Evolutionary conservation across 1,140 invertebrate species (phyloP).

Genomic region (Procambarus clarkii): DNA sequence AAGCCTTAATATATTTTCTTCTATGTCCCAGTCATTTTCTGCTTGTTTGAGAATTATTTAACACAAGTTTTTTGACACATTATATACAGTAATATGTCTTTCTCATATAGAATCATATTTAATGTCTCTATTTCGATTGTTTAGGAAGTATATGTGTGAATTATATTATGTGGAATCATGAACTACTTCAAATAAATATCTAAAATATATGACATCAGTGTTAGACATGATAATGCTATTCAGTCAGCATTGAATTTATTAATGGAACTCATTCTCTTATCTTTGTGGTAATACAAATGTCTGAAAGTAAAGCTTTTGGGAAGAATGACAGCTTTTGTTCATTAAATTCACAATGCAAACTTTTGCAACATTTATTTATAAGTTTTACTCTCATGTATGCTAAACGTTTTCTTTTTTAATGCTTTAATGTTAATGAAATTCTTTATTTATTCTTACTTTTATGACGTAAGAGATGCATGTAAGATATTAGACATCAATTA

Average conservation of each 20-base stretch:
- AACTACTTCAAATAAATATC: not conserved
- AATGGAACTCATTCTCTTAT: not conserved
- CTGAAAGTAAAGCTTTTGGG: not conserved
- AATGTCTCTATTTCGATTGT: no score
- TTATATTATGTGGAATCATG: no score
- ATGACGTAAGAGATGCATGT: slow-evolving; percentile 50
- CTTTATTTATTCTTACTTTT: slow-evolving; percentile 37
- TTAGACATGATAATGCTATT: not conserved
- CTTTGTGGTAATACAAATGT: not conserved
- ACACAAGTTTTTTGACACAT: no score
- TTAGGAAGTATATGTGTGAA: no score
- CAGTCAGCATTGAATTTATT: not conserved
- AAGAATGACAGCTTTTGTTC: not conserved
- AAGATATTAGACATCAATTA: slow-evolving; percentile 8
- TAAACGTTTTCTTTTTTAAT: not conserved
- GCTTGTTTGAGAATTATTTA: no score
- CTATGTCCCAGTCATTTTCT: no score
- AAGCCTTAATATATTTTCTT: no score
- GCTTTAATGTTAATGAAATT: slow-evolving; percentile 19
- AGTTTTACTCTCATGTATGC: not conserved
- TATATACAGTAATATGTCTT: no score
- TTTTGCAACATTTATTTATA: not conserved
- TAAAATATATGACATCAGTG: not conserved
- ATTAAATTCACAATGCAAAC: not conserved
- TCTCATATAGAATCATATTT: no score